A percentile compares a stretch with the other conserved stretches of the same genome.
phyloP scores from a whole-genome alignment of 2,113 vertebrate species.

The Nothocercus nigrocapillus region DNA sequence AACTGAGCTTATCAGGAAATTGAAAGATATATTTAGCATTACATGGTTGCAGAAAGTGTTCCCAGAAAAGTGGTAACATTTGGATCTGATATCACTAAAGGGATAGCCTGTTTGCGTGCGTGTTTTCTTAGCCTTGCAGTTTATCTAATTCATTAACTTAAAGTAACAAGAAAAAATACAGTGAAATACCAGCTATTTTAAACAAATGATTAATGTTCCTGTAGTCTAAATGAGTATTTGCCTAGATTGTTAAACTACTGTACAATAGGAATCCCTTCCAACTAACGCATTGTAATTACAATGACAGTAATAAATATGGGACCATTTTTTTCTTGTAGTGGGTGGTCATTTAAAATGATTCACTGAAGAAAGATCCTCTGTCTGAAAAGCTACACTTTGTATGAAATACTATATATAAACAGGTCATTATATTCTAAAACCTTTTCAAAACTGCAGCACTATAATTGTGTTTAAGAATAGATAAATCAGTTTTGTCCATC shows the following conservation, averaged over 20 bases:
- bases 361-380: neutral
- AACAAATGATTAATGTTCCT: neutral
- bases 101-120: neutral
- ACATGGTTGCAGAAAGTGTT: neutral
- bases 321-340: neutral
- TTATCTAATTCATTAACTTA: neutral
- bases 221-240: neutral
- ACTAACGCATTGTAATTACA: constrained; percentile 4
- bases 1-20: neutral
- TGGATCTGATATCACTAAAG: neutral
- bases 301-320: neutral
- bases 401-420: neutral
- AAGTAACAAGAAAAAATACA: neutral
- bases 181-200: neutral
- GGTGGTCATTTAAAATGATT: neutral
- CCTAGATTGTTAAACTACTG: neutral
- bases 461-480: constrained; percentile 10
- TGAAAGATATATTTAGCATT: neutral
- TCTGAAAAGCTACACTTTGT: neutral
- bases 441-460: neutral
- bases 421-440: neutral
- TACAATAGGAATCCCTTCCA: neutral
- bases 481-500: constrained; percentile 10
- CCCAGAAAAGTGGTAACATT: neutral
- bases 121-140: neutral